Conservation (phyloP, 2,888 invertebrate species). For the Tenodera sinensis region DNA sequence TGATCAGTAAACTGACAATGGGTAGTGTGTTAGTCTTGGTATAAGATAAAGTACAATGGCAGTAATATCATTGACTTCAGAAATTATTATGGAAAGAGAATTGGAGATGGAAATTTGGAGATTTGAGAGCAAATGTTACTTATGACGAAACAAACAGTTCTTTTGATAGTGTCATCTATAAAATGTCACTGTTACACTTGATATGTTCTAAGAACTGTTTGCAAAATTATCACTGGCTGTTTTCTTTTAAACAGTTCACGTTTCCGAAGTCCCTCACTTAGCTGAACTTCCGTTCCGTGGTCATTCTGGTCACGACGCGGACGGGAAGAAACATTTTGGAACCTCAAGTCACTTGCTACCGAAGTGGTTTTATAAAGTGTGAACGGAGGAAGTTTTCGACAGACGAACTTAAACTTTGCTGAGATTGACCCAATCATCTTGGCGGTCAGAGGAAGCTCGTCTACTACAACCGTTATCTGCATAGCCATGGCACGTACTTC, state of each 20-base stretch:
- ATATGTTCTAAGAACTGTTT: too few relatives aligned
- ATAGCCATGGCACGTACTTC: background rate
- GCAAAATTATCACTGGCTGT: too few relatives aligned
- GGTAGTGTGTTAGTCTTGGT: too few relatives aligned
- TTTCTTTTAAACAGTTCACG: too few relatives aligned
- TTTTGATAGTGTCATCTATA: too few relatives aligned
- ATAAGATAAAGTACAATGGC: too few relatives aligned
- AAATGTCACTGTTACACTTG: too few relatives aligned
- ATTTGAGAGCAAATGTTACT: too few relatives aligned
- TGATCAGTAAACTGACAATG: too few relatives aligned
- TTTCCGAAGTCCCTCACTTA: background rate
- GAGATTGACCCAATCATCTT: background rate
- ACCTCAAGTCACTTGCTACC: background rate
- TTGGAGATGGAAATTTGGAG: too few relatives aligned
- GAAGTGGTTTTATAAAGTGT: background rate
- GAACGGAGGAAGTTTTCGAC: background rate
- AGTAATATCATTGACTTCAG: too few relatives aligned
- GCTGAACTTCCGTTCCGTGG: background rate
- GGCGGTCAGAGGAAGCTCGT: background rate
- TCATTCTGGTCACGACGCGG: background rate
- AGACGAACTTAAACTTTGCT: background rate
- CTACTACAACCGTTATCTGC: background rate
- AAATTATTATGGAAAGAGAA: too few relatives aligned
- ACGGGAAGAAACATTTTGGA: background rate
- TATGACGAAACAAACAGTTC: rapidly evolving